These are phyloP conservation scores for Mystacides longicornis DNA, from an alignment of 2,888 invertebrate species.

Conservation along the genomic window DNA sequence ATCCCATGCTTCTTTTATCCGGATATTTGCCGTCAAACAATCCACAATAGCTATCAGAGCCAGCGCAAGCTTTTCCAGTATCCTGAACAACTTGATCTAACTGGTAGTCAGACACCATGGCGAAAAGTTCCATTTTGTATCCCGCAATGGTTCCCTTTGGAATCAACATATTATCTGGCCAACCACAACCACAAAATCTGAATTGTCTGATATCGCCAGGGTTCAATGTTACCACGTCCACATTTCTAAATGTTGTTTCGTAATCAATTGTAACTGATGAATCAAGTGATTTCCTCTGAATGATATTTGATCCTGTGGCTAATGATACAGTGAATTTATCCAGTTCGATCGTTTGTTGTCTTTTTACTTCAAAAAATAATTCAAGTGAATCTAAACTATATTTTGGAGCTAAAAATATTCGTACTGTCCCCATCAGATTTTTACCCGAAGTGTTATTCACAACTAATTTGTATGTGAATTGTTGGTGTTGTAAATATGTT, in stretches of 20 bases:
- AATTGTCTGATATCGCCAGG: conserved; percentile 44
- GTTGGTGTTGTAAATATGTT: conserved; percentile 32
- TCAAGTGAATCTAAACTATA: conserved; percentile 28
- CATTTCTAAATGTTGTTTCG: conserved; percentile 69
- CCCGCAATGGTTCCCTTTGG: conserved; percentile 31
- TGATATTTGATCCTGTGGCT: conserved; percentile 57
- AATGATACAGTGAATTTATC: conserved; percentile 33
- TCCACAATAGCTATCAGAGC: conserved; percentile 43
- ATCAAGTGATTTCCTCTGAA: conserved; percentile 58
- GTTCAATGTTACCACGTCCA: conserved; percentile 53
- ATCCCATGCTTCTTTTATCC: conserved; percentile 44
- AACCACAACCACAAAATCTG: conserved; percentile 35
- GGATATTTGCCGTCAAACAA: conserved; percentile 38
- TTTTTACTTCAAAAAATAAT: conserved; percentile 29
- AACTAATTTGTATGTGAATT: conserved; percentile 27
- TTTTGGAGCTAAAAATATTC: conserved; percentile 34
- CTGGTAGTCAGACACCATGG: conserved; percentile 32
- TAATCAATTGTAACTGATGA: conserved; percentile 79
- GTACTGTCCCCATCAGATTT: conserved; percentile 28
- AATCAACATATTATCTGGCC: conserved; percentile 35
- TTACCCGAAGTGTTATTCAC: conserved; percentile 17
- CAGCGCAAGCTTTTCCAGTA: not conserved
- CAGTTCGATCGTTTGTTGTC: conserved; percentile 33
- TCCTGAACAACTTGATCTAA: conserved; percentile 28
- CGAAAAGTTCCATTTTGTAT: conserved; percentile 31